Evolutionary conservation across 2,888 invertebrate species (phyloP), one percentile per base, ranked within the genome.

Genomic region (Calameuta idolon): DNA sequence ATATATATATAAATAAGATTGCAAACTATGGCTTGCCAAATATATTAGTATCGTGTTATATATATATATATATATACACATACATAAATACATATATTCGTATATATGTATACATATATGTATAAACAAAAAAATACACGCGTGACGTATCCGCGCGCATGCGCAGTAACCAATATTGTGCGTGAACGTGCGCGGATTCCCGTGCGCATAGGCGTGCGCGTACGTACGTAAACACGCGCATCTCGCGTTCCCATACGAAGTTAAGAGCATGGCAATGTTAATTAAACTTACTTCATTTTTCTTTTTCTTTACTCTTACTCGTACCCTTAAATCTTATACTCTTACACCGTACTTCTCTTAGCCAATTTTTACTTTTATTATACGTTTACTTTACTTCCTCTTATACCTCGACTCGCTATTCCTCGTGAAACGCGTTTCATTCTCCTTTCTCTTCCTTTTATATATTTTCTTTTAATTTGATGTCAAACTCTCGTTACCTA

Each of bases 401-500:
- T 23, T 55, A 55, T 55, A 55, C 55, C 15, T 71, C 31, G 31
- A 15, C 71, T 11, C 71, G 71, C 31, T 69, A 4, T 40, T 35
- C 12, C 34, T 34, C 69, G 75, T 75, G 4, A 77, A 77, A 77
- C 33, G 35, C 34, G 69, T 34, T 75, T 40, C n/a, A n/a, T 30
- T 12, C 9, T 73, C 11, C 69, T 23, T 31, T 9, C 68, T 68
- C 31, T 77, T 75, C 71, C 73, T 74, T 77, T 79, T 74, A 71
- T 69, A 74, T 69, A 69, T 69, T 71, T 78, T 76, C 76, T 73
- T 84, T 83, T 82, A 82, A 87, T 86, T 86, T 84, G 80, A 85
- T 82, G 81, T 83, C 79, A 76, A 82, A 85, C 80, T 86, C 83
- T 80, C 83, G 79, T 81, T 77, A 81, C 77, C 82, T 83, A 83